Conservation (phyloP, 2,888 invertebrate genomes). For the Cephus spinipes region DNA sequence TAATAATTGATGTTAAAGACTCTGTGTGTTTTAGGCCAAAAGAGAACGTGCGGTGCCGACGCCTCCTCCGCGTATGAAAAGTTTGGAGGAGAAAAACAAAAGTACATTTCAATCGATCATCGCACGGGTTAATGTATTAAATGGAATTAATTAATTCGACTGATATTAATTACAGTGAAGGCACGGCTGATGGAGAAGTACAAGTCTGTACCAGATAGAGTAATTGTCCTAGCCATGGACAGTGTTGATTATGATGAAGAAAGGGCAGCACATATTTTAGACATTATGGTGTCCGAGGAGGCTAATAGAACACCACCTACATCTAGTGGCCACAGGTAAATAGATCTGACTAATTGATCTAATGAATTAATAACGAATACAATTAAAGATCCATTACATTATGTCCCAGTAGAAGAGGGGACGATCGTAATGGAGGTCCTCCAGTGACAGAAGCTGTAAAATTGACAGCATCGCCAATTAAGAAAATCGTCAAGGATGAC, state of each 20-base stretch:
- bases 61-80: constrained; percentile 76
- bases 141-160: neutral
- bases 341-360: neutral
- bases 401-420: constrained; percentile 54
- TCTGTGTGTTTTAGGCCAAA: constrained; percentile 28
- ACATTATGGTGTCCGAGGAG: constrained; percentile 79
- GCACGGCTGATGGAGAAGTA: constrained; percentile 78
- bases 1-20: neutral
- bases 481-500: constrained; percentile 56
- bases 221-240: constrained; percentile 87
- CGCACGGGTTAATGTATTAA: constrained; percentile 3
- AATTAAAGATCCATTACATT: neutral
- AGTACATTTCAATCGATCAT: constrained; percentile 67
- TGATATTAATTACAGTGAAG: constrained; percentile 72
- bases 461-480: constrained; percentile 61
- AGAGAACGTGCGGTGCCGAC: constrained; percentile 55
- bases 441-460: constrained; percentile 62
- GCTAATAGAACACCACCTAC: constrained; percentile 61
- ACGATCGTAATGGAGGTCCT: constrained; percentile 59
- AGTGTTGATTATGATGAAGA: constrained; percentile 89
- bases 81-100: constrained; percentile 76
- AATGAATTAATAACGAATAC: too few species aligned
- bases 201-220: constrained; percentile 81
- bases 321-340: constrained; percentile 60
- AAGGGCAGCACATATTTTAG: constrained; percentile 82